A percentile compares a stretch with the other conserved stretches of the same genome.
These are phyloP conservation scores for Myotis lucifugus DNA, from an alignment of 2,113 vertebrate species.

Conservation along the genomic window DNA sequence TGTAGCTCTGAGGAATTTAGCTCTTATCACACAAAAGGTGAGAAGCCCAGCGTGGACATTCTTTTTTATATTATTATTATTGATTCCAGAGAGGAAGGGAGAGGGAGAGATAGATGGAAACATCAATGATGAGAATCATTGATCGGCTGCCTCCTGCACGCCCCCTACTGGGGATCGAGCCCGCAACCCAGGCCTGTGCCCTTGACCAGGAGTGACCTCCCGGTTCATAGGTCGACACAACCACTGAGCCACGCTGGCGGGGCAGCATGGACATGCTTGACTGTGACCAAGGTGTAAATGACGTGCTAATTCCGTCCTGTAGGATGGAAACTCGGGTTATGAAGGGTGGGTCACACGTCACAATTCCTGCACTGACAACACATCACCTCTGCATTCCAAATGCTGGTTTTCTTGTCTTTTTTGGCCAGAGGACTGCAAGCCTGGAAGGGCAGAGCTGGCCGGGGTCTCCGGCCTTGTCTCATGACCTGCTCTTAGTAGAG, in stretches of 20 bases:
- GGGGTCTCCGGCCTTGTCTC: background rate
- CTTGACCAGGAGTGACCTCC: too few relatives aligned
- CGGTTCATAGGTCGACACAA: too few relatives aligned
- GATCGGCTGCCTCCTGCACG: too few relatives aligned
- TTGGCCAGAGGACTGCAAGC: background rate
- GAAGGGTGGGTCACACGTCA: fast-evolving
- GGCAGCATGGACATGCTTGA: background rate
- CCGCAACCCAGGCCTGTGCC: too few relatives aligned
- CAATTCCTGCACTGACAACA: background rate
- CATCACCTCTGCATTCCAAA: background rate
- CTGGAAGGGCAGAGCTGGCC: background rate
- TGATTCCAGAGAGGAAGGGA: too few relatives aligned
- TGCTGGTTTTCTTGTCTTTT: background rate
- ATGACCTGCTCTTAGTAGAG: background rate
- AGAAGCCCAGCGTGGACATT: background rate
- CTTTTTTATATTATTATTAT: background rate
- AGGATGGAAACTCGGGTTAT: too few relatives aligned
- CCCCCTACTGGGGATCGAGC: too few relatives aligned
- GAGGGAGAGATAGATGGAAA: too few relatives aligned
- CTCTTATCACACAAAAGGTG: background rate
- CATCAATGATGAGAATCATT: too few relatives aligned
- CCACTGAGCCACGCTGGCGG: too few relatives aligned
- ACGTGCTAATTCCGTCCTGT: background rate
- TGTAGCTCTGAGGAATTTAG: background rate
- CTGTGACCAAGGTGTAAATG: background rate